phyloP scores from a whole-genome alignment of 2,797 vertebrate genomes.

The Hydrocynus forskahlii region DNA sequence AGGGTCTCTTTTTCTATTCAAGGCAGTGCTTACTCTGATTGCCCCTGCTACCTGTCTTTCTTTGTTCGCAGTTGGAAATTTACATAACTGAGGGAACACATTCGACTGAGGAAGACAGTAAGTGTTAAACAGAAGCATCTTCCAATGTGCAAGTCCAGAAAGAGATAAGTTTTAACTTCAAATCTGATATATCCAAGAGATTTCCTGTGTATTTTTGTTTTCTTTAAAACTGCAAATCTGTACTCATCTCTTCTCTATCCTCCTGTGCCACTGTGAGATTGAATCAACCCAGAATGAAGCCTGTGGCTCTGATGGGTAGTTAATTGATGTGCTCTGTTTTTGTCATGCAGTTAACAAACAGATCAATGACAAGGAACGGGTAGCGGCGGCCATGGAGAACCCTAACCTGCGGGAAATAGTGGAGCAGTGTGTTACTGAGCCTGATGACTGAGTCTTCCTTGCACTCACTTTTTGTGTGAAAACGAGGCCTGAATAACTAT shows the following conservation, averaged over 20 bases:
- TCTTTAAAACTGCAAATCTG: neutral
- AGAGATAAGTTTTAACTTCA: neutral
- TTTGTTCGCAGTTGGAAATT: constrained; percentile 89
- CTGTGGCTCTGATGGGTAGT: neutral
- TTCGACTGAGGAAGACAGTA: constrained; percentile 95
- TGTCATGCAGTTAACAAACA: constrained; percentile 92
- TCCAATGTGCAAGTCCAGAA: neutral
- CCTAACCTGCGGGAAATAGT: constrained; percentile 92
- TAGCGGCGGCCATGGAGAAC: constrained; percentile 97
- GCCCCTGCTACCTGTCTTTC: constrained; percentile 21
- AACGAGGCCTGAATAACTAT: neutral
- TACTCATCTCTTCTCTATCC: neutral
- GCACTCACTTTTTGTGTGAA: neutral
- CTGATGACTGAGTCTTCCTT: constrained; percentile 77
- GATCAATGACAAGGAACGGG: constrained; percentile 97
- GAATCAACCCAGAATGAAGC: neutral
- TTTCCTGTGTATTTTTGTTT: neutral
- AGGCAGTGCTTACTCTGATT: constrained; percentile 13
- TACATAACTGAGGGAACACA: constrained; percentile 96
- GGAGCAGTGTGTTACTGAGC: constrained; percentile 93
- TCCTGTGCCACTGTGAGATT: neutral
- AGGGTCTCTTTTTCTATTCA: neutral
- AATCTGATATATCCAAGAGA: neutral
- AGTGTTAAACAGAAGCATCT: constrained; percentile 69
- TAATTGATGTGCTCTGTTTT: neutral